Base-by-base conservation (phyloP, 2,113 vertebrate species). In the Labrus mixtus region DNA sequence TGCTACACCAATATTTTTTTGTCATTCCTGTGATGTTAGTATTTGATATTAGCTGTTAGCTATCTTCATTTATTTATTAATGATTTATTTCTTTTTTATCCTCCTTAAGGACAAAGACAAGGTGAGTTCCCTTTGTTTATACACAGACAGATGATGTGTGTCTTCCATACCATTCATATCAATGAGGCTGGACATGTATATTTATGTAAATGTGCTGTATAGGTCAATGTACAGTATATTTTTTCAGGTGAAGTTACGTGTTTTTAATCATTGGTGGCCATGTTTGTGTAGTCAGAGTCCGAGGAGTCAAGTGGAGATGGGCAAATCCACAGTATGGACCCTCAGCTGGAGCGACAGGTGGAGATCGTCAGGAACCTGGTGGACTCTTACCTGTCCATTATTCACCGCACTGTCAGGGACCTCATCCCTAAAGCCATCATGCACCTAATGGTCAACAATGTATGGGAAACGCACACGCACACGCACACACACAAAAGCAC, bases 401-500 rank as follows among this genome's bases (percentile, higher is more conserved):
- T 99, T 93, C 97, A 98, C 94, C 96, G 98, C 86, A 98, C 97
- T 0, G 95, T 98, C 84, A 93, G 97, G 23, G 97, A 99, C 91
- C 96, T 99, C 82, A 98, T 99, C 95, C 97, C 97, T 64, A 99
- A 99, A 94, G 97, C 97, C 70, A 95, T 99, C 89, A 99, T 99
- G 97, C 97, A 98, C 79, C 96, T 99, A 81, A 98, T 98, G 97
- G 97, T 99, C 82, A 98, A 96, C 93, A 99, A 97, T 6, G 97
- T 98, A 93, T 22, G 94, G 6, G 56, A 36, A 64, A 55, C 59
- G 41, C 75, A 62, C 29, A 36, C 23, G 41, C 37, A 51, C 46
- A 70, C 65, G 25, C 50, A 55, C 48, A 10, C 9, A 15, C 22
- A 45, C 53, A 61, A n/a, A n/a, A n/a, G n/a, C 23, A 56, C 65